Percentiles rank a stretch among this genome's conserved stretches.
These are phyloP conservation scores for Melanargia galathea DNA, from an alignment of 2,888 invertebrate genomes.

Conservation along the genomic window DNA sequence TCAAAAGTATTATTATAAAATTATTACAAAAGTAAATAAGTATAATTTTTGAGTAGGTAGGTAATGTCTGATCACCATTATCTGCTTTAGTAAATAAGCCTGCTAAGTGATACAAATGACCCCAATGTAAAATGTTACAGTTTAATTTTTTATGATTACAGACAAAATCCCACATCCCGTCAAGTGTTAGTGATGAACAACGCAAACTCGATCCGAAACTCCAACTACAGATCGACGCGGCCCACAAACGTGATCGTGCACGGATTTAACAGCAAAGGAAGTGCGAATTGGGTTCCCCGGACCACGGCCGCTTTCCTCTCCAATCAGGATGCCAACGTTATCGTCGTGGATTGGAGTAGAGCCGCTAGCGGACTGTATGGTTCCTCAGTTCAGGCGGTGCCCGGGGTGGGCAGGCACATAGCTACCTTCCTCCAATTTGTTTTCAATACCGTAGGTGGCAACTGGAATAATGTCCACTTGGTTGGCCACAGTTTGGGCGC, in stretches of 20 bases:
- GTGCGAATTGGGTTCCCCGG: constrained; percentile 50
- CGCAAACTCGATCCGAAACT: constrained; percentile 52
- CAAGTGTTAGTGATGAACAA: constrained; percentile 59
- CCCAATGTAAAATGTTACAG: too few species aligned
- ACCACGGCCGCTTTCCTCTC: constrained; percentile 58
- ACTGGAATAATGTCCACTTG: constrained; percentile 67
- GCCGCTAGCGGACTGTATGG: constrained; percentile 53
- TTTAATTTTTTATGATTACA: constrained; percentile 29
- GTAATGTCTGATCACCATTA: too few species aligned
- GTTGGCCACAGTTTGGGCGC: constrained; percentile 76
- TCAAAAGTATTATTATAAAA: too few species aligned
- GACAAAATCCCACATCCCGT: constrained; percentile 43
- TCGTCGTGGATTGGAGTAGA: constrained; percentile 68
- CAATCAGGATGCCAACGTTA: constrained; percentile 61
- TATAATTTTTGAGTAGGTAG: too few species aligned
- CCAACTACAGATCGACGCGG: constrained; percentile 52
- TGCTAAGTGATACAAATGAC: too few species aligned
- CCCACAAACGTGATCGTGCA: constrained; percentile 60
- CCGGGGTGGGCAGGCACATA: constrained; percentile 59
- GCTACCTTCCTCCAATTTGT: constrained; percentile 71
- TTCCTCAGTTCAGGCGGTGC: constrained; percentile 58
- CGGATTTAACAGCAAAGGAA: constrained; percentile 64
- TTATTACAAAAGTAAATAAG: too few species aligned
- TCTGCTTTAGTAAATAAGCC: too few species aligned
- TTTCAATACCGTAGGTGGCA: constrained; percentile 59